Evolutionary conservation across 2,113 vertebrate genomes (phyloP).

Genomic region (Onychostoma macrolepis): DNA sequence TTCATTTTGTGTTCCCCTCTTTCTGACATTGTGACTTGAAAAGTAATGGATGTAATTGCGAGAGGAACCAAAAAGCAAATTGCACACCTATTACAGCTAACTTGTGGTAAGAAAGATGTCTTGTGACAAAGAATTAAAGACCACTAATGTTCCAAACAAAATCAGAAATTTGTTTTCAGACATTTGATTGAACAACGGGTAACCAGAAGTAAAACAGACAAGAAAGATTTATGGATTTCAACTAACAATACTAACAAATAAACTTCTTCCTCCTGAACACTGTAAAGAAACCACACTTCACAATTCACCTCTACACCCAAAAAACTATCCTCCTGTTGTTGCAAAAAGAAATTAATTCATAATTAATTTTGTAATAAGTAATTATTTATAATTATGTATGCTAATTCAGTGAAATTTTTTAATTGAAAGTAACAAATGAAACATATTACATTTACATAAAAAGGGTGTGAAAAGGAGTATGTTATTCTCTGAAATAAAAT

Average conservation of each 20-base stretch:
- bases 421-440: not conserved
- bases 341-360: not conserved
- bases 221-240: not conserved
- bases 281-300: not conserved
- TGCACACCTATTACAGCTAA: constrained; percentile 47
- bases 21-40: constrained; percentile 53
- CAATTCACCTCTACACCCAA: not conserved
- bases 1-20: constrained; percentile 41
- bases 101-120: constrained; percentile 2
- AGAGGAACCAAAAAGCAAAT: constrained; percentile 60
- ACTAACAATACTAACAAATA: too few relatives aligned
- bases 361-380: not conserved
- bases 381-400: not conserved
- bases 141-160: not conserved
- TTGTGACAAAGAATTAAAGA: constrained; percentile 18
- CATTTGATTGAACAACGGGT: not conserved
- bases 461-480: not conserved
- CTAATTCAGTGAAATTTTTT: not conserved
- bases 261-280: not conserved
- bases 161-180: not conserved
- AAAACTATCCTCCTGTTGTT: not conserved
- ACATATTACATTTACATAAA: not conserved
- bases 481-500: not conserved
- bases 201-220: not conserved
- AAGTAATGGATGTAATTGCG: constrained; percentile 57